phyloP scores from a whole-genome alignment of 1,140 invertebrate species.

The Solen grandis region DNA sequence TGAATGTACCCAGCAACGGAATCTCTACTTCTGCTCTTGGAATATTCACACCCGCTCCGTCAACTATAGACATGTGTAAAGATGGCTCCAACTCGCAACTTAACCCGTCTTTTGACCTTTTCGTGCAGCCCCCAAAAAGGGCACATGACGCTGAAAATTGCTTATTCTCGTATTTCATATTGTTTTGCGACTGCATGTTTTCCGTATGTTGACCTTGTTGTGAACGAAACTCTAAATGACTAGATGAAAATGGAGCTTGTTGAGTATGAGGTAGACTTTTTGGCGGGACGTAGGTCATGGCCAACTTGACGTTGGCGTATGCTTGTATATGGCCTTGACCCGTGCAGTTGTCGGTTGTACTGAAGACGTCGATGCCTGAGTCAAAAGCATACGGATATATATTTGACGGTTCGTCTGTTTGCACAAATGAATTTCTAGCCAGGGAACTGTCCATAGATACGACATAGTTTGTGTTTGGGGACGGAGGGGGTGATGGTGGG shows the following conservation, averaged over 20 bases:
- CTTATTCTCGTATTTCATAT: too few species aligned
- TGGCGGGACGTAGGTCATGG: neutral
- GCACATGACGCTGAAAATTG: neutral
- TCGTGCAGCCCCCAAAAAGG: neutral
- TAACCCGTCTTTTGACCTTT: neutral
- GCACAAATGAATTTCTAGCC: neutral
- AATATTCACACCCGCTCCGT: neutral
- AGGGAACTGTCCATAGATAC: too few species aligned
- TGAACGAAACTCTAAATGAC: too few species aligned
- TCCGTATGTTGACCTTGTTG: too few species aligned
- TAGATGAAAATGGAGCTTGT: too few species aligned
- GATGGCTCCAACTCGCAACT: neutral
- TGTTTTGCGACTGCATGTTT: too few species aligned
- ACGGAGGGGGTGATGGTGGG: neutral
- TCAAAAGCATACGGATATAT: neutral
- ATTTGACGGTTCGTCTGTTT: neutral
- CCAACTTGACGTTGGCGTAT: neutral
- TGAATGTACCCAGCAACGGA: neutral
- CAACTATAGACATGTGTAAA: neutral
- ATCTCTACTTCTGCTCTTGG: neutral
- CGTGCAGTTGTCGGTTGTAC: neutral
- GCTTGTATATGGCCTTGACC: neutral
- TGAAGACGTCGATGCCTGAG: neutral
- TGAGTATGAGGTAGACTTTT: too few species aligned
- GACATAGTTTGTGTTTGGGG: neutral